Evolutionary conservation across 2,888 invertebrate genomes (phyloP).

Genomic region (Chrysolina oricalcia): DNA sequence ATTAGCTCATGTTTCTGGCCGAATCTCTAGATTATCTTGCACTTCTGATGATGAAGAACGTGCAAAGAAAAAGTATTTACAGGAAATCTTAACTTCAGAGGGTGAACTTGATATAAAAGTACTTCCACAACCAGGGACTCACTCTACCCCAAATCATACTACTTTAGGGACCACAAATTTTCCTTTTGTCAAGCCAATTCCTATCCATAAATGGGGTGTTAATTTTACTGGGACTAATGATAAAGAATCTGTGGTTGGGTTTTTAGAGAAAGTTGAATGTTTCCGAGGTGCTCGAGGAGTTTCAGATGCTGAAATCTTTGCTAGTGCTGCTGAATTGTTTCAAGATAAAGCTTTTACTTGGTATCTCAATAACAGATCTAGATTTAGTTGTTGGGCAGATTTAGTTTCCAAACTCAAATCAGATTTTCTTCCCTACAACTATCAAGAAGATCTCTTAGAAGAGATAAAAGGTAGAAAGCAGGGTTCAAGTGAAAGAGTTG

Average conservation of each 20-base stretch:
- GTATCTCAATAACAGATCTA: constrained; percentile 21
- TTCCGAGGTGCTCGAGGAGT: too few species aligned
- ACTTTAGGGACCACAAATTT: not conserved
- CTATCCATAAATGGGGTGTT: constrained; percentile 25
- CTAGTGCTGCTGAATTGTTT: too few species aligned
- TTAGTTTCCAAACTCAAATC: constrained; percentile 11
- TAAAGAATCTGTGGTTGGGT: not conserved
- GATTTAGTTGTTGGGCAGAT: constrained; percentile 19
- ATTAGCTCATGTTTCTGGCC: too few species aligned
- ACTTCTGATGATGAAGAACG: not conserved
- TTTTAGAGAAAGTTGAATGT: constrained; percentile 24
- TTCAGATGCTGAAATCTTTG: too few species aligned
- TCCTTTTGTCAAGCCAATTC: constrained; percentile 24
- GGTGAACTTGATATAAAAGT: too few species aligned
- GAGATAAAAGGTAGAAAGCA: constrained; percentile 31
- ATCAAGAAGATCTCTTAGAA: constrained; percentile 31
- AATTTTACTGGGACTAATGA: constrained; percentile 19
- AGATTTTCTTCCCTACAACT: too few species aligned
- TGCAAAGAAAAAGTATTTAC: not conserved
- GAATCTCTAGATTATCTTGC: too few species aligned
- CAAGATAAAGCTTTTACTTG: constrained; percentile 26
- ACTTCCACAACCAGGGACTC: too few species aligned
- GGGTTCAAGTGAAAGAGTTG: not conserved
- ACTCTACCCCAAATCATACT: constrained; percentile 22
- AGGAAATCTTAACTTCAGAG: not conserved